Conservation (phyloP, 2,113 vertebrate genomes). For the Lagopus muta region DNA sequence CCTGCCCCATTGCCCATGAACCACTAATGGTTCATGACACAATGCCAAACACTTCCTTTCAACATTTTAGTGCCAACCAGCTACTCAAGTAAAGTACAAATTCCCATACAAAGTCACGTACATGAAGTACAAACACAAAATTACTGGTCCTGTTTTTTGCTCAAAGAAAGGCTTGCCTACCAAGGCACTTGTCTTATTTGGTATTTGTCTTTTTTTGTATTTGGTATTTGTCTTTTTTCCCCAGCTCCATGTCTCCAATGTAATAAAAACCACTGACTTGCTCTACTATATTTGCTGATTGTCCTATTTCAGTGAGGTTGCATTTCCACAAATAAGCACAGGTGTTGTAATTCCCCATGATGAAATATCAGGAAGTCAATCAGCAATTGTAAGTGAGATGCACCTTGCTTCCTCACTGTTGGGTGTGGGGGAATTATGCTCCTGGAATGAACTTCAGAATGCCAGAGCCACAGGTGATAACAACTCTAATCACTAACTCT, state of each 20-base stretch:
- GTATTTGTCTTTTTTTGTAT: background rate
- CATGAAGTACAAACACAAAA: background rate
- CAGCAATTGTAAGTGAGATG: background rate
- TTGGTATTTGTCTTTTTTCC: background rate
- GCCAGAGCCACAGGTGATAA: background rate
- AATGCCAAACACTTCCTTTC: background rate
- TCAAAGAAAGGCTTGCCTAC: background rate
- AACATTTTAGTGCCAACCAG: background rate
- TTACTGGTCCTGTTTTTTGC: background rate
- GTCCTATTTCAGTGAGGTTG: too few relatives aligned
- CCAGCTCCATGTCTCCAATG: background rate
- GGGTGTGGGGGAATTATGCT: background rate
- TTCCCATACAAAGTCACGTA: background rate
- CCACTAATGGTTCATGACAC: background rate
- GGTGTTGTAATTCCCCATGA: rapidly evolving
- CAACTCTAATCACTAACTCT: background rate
- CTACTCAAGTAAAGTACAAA: background rate
- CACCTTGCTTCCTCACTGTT: rapidly evolving
- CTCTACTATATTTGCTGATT: background rate
- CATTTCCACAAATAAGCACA: background rate
- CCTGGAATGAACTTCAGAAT: background rate
- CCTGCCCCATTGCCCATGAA: background rate
- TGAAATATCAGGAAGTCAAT: background rate
- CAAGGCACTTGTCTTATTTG: background rate
- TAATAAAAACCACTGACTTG: background rate